Evolutionary conservation across 2,888 invertebrate genomes (phyloP).

Genomic region (Escarpia spicata): DNA sequence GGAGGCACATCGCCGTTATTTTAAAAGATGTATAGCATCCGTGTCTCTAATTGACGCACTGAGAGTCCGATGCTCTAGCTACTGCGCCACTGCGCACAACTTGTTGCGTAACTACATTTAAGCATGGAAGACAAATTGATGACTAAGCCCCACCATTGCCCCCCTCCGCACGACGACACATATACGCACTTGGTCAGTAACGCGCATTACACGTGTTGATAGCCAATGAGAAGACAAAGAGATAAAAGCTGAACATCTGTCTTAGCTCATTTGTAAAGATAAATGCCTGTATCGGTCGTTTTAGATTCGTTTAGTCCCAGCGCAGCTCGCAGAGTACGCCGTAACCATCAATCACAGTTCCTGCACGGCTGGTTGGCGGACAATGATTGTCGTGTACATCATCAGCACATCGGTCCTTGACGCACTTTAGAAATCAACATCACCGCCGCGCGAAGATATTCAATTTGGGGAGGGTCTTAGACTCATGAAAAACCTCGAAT

Average conservation of each 20-base stretch:
- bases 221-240: neutral
- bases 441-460: too few relatives aligned
- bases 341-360: neutral
- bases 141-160: too few relatives aligned
- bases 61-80: neutral
- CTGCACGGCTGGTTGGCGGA: neutral
- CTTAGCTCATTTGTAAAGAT: neutral
- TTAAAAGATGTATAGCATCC: neutral
- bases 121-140: too few relatives aligned
- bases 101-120: too few relatives aligned
- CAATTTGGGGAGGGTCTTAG: too few relatives aligned
- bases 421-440: too few relatives aligned
- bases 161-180: too few relatives aligned
- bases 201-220: neutral
- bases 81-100: too few relatives aligned
- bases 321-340: neutral
- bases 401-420: neutral
- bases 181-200: too few relatives aligned
- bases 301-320: neutral
- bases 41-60: neutral
- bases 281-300: neutral
- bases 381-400: neutral
- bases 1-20: neutral
- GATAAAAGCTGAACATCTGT: neutral
- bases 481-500: too few relatives aligned